phyloP scores from a whole-genome alignment of 2,113 vertebrate genomes.

The Artemisiospiza belli region DNA sequence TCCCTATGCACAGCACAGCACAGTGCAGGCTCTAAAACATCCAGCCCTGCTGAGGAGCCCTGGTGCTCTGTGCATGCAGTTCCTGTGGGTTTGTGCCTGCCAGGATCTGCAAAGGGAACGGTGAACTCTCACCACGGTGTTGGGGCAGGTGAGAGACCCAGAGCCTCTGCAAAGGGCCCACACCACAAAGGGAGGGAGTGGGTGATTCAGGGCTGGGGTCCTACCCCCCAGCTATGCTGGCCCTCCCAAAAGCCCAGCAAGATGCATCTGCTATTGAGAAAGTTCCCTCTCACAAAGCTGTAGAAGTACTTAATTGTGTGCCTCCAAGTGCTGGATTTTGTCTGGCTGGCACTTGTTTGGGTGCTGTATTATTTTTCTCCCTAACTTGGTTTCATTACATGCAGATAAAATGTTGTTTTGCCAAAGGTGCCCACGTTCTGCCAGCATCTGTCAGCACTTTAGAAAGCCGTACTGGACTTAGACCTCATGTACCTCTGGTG shows the following conservation, averaged over 20 bases:
- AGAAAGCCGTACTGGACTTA: background rate
- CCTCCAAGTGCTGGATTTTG: background rate
- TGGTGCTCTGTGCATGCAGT: accelerated
- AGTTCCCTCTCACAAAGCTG: background rate
- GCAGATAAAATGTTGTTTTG: background rate
- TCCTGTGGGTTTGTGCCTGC: accelerated
- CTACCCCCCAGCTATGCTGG: background rate
- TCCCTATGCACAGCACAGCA: background rate
- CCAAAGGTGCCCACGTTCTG: background rate
- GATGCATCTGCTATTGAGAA: background rate
- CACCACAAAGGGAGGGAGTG: accelerated
- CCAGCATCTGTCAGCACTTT: background rate
- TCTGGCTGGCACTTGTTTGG: background rate
- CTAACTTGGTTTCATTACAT: background rate
- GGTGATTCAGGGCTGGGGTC: background rate
- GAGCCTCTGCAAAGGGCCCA: background rate
- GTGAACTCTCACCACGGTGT: background rate
- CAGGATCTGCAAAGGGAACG: accelerated
- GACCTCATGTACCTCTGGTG: accelerated
- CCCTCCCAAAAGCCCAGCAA: background rate
- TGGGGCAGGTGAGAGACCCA: background rate
- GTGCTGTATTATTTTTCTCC: background rate
- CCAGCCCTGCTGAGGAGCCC: background rate
- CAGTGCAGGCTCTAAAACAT: background rate
- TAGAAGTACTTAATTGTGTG: background rate